Base-by-base conservation (phyloP, 2,113 vertebrate species). In the Chloropsis cyanopogon region DNA sequence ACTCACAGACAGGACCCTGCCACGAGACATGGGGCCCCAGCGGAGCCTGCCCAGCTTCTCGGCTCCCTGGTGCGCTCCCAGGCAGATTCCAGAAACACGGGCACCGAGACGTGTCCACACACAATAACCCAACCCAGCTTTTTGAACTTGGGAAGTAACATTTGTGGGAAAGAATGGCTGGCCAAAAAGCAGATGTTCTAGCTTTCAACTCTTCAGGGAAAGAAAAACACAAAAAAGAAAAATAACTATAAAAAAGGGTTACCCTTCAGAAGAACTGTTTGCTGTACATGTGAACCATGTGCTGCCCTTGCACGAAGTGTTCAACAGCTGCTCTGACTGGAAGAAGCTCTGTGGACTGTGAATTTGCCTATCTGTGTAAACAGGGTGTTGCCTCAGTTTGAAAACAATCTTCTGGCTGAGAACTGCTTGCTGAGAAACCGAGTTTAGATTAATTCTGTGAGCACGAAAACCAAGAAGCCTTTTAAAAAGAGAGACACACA, bases 331-430 rank as follows among this genome's bases (percentile, higher is more conserved):
- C 86, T 83, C 60, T 2, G 6, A 82, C 70, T 91, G 88, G 49
- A 88, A 93, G 88, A 53, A 92, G 75, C 81, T 88, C 60, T 69
- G 81, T 7, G 56, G 84, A 88, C 95, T 91, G 75, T 54, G 79
- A 91, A 97, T 95, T 94, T 95, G 84, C 93, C 93, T 94, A 90
- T 96, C 86, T 86, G 1, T 96, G 93, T 97, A 96, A 96, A 96
- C 84, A 95, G 81, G 86, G 95, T 83, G 86, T 94, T 93, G 92
- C 28, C 75, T 83, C 82, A 53, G 63, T 79, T 86, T 79, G 93
- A 93, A 96, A 97, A 95, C 73, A 83, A 63, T 92, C 70, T 77
- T 86, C 75, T 93, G 93, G 91, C 84, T 90, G 90, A 95, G 71
- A 96, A 91, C 42, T 82, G 83, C 65, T 73, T 76, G 81, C 81